Evolutionary conservation across 2,113 vertebrate genomes (phyloP), one percentile per base, ranked within the genome.

Genomic region (Oreocharis arfaki): DNA sequence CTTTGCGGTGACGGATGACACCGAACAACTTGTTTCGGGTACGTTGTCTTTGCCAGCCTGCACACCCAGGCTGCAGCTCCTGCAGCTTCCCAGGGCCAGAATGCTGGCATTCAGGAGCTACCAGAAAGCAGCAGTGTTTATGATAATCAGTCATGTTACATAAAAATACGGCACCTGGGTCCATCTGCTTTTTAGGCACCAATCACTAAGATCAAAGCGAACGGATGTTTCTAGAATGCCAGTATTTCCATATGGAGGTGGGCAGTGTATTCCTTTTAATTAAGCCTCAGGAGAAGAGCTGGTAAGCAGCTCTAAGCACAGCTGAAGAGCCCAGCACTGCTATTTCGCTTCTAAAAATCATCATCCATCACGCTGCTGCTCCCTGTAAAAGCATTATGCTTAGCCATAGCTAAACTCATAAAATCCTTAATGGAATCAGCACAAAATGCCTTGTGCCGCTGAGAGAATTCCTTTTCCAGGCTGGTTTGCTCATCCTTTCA

Each of bases 271-370:
- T 94, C 78, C 55, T 63, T 57, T 77, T 93, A 95, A 95, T 94
- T 87, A 93, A 94, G 59, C 27, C 87, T 92, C 90, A 12, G 57
- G 74, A 83, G 90, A 67, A 91, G 95, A 93, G 55, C 59, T 88
- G n/a, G 50, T 42, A 78, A 94, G 75, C 76, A 86, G 37, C 68
- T 81, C 33, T 41, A 59, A 68, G 76, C 6, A 2, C 56, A 91
- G 83, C 68, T 89, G 79, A 89, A 68, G 61, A 96, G 76, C n/a
- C n/a, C 64, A 88, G 55, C 68, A 26, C 63, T 77, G 71, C 71
- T 90, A 70, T 90, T 93, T 67, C 3, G 0, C 44, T 77, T 61
- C 33, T 44, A 69, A 84, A 95, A 90, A 65, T 87, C 85, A 84
- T 39, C 92, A 90, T 85, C 76, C 80, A 87, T 88, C 80, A 81